Conservation (phyloP, 30 jellyfish, hydroid and myxozoan genomes). For the Pseudorhiza aurosa region DNA sequence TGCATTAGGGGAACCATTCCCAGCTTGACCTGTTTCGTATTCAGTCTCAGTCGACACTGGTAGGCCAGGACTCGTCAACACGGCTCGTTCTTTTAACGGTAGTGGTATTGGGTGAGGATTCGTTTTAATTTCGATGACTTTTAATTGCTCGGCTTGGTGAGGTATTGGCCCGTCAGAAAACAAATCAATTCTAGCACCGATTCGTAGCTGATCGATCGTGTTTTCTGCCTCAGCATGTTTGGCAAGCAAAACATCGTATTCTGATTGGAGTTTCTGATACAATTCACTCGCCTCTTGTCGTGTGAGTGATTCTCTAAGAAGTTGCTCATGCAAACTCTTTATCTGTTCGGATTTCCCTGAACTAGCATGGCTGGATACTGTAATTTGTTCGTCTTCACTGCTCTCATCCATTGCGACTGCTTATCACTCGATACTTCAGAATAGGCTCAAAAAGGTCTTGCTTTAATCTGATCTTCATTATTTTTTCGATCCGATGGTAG, state of each 20-base stretch:
- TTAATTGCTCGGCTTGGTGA: constrained; percentile 47
- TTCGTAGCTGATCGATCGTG: constrained; percentile 87
- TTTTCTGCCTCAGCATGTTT: constrained; percentile 98
- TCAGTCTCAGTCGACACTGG: neutral
- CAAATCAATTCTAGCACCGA: constrained; percentile 73
- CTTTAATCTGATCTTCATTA: constrained; percentile 69
- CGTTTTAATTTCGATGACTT: constrained; percentile 26
- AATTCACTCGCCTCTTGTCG: constrained; percentile 83
- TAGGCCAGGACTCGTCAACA: constrained; percentile 2
- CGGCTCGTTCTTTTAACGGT: constrained; percentile 47
- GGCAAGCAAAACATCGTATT: constrained; percentile 78
- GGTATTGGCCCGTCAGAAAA: constrained; percentile 73
- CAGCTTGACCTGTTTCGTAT: neutral
- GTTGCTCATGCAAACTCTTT: constrained; percentile 35
- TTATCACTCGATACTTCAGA: constrained; percentile 6
- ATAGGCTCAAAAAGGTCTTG: constrained; percentile 54
- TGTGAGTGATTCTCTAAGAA: constrained; percentile 60
- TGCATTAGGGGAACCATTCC: neutral
- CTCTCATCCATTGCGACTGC: constrained; percentile 39
- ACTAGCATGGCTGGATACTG: constrained; percentile 57
- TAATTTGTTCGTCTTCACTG: constrained; percentile 19
- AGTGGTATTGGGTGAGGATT: constrained; percentile 62
- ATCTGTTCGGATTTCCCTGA: constrained; percentile 74
- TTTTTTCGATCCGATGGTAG: constrained; percentile 23
- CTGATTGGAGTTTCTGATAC: constrained; percentile 68